Evolutionary conservation across 1,140 invertebrate genomes (phyloP), one percentile per base, ranked within the genome.

Genomic region (Eurytemora carolleeae): DNA sequence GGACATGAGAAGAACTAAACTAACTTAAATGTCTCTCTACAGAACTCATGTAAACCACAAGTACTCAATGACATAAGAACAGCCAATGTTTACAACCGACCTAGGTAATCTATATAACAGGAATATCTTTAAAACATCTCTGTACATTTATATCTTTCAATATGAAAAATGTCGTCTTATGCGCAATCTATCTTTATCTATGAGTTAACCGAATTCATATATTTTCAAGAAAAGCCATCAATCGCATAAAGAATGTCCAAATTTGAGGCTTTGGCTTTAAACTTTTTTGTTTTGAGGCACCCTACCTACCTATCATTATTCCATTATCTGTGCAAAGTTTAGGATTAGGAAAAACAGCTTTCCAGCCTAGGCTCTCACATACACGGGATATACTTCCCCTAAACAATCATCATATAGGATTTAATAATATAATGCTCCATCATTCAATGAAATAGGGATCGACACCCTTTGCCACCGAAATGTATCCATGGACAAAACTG

Each of bases 311-410:
- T 65, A 97, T 90, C 94, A 98, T 98, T n/a, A 93, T 77, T 20
- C 92, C 94, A 80, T 98, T 98, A 71, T 98, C 94, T 2, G 86
- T 92, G 69, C 93, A 96, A 1, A 94, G 76, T 68, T 80, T 77
- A 16, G 82, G 79, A 16, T 86, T 84, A 20, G 92, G 89, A 64
- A 82, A 77, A 54, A 77, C 77, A n/a, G 83, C 76, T 66, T 76
- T 75, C 67, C 81, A 88, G 24, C 74, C 75, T 66, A 78, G 76
- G 63, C 82, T 73, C 2, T 76, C 64, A 68, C 85, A 85, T 53
- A 93, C 67, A 63, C 80, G 70, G 67, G 74, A 66, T 2, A 97
- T 12, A n/a, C n/a, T 44, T 7, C 7, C 7, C n/a, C 31, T 44
- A 44, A 44, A 44, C 7, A 44, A n/a, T 12, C 7, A 12, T 44